A percentile compares a stretch with the other conserved stretches of the same genome.
phyloP scores from a whole-genome alignment of 2,888 invertebrate genomes.

The Protonemura montana region DNA sequence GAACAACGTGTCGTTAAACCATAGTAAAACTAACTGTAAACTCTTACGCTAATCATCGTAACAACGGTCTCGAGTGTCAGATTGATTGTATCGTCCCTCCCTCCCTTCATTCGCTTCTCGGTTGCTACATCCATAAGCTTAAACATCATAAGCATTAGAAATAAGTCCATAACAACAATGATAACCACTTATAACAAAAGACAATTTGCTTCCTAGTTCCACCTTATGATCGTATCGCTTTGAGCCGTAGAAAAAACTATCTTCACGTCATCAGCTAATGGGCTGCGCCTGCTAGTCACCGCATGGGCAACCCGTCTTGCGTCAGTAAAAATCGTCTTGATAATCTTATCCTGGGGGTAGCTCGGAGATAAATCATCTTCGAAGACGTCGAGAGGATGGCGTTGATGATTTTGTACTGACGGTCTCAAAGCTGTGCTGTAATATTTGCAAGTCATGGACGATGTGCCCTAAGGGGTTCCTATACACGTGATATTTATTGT shows the following conservation, averaged over 20 bases:
- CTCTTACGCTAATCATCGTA: not conserved
- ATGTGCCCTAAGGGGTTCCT: not conserved
- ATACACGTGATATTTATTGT: not conserved
- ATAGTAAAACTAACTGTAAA: not conserved
- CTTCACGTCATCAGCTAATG: not conserved
- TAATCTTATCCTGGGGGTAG: not conserved
- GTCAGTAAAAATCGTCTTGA: slow-evolving; percentile 18
- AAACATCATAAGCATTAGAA: not conserved
- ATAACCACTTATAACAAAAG: slow-evolving; percentile 7
- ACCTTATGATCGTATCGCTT: not conserved
- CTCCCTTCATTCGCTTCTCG: not conserved
- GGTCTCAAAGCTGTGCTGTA: not conserved
- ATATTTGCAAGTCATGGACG: not conserved
- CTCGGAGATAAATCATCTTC: not conserved
- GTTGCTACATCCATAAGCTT: not conserved
- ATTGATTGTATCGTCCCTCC: not conserved
- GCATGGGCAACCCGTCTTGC: slow-evolving; percentile 5
- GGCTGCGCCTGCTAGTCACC: not conserved
- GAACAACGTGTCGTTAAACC: not conserved
- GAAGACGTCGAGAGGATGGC: not conserved
- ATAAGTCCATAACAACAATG: not conserved
- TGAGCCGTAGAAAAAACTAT: not conserved
- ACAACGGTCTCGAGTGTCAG: not conserved
- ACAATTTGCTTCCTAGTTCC: not conserved
- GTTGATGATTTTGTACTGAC: not conserved